A percentile compares a stretch with the other conserved stretches of the same genome.
These are phyloP conservation scores for Helarctos malayanus DNA, from an alignment of 2,797 vertebrate genomes.

Conservation along the genomic window DNA sequence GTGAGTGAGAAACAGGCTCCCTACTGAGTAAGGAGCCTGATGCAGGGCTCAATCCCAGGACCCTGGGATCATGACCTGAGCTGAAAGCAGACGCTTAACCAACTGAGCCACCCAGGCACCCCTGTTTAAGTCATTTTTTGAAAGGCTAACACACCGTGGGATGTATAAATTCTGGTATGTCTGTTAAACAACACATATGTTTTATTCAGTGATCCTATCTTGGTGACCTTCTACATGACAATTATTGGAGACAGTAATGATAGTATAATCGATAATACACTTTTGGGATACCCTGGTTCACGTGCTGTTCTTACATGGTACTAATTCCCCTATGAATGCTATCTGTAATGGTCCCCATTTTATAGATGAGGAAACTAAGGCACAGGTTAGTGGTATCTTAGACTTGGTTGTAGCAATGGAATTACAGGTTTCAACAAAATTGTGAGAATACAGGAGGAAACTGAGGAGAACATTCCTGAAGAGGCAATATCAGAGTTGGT, in stretches of 20 bases:
- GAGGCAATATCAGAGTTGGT: neutral
- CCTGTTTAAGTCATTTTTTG: slow-evolving; percentile 45
- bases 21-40: too few relatives aligned
- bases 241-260: slow-evolving; percentile 2
- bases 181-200: neutral
- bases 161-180: slow-evolving; percentile 1
- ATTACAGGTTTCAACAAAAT: neutral
- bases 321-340: neutral
- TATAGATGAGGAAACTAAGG: neutral
- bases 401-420: neutral
- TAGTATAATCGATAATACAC: neutral
- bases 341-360: neutral
- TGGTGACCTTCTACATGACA: neutral
- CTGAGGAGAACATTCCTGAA: neutral
- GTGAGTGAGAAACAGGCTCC: too few relatives aligned
- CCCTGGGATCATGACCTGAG: too few relatives aligned
- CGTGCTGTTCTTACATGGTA: neutral
- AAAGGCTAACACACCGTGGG: neutral
- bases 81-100: too few relatives aligned
- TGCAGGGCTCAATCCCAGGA: too few relatives aligned
- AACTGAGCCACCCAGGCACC: too few relatives aligned
- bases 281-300: neutral
- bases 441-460: neutral
- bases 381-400: neutral
- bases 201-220: neutral